These are phyloP conservation scores for Aricia agestis DNA, from an alignment of 1,140 invertebrate genomes.

Conservation along the genomic window DNA sequence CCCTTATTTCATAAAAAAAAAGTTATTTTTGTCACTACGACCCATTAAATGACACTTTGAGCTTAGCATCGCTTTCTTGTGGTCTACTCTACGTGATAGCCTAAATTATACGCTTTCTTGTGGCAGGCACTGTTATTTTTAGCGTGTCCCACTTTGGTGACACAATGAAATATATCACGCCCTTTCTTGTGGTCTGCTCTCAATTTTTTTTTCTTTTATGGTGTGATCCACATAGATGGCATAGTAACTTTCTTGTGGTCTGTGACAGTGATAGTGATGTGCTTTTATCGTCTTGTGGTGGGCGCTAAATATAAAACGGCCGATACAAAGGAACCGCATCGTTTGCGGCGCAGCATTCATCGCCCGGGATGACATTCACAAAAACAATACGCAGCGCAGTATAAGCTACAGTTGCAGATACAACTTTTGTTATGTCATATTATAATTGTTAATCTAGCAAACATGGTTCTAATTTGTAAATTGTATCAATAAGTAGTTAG, in stretches of 20 bases:
- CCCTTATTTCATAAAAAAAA: no score
- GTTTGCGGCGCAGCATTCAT: conserved; percentile 65
- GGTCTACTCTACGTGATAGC: no score
- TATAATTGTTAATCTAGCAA: no score
- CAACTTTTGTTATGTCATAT: neutral
- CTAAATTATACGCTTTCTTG: neutral
- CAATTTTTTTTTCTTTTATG: neutral
- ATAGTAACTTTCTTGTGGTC: neutral
- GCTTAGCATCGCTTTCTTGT: neutral
- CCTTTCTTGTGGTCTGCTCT: neutral
- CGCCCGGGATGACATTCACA: conserved; percentile 68
- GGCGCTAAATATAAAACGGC: conserved; percentile 35
- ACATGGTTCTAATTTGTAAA: no score
- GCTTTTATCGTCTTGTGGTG: conserved; percentile 22
- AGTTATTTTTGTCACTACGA: no score
- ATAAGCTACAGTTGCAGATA: conserved; percentile 41
- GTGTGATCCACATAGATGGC: neutral
- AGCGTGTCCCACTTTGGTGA: neutral
- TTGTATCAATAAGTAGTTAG: no score
- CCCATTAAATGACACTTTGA: no score
- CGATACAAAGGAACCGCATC: conserved; percentile 65
- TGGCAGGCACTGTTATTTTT: neutral
- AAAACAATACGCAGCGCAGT: conserved; percentile 60
- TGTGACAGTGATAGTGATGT: conserved; percentile 13
- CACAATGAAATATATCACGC: neutral